A percentile compares a stretch with the other conserved stretches of the same genome.
Conservation (phyloP, 1,140 invertebrate genomes). For the Aricia agestis region DNA sequence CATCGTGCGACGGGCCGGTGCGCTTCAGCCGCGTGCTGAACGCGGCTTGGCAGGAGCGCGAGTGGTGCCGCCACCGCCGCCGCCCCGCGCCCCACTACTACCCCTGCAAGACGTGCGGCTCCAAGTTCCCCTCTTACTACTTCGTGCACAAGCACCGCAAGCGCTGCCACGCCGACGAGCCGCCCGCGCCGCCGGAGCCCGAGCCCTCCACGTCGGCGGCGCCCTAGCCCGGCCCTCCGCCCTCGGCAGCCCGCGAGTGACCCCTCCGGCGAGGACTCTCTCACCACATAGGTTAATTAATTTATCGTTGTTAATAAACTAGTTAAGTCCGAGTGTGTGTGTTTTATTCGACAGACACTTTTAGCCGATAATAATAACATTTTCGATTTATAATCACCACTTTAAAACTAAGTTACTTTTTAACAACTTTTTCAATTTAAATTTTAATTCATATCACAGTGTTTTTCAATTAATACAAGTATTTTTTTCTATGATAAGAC, state of each 20-base stretch:
- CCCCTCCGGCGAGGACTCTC: not conserved
- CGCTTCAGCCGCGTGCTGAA: constrained; percentile 78
- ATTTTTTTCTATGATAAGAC: no score
- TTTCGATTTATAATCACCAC: no score
- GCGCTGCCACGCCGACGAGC: constrained; percentile 85
- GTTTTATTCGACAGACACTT: constrained; percentile 24
- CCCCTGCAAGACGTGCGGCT: constrained; percentile 93
- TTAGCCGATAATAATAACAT: no score
- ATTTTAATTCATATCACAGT: no score
- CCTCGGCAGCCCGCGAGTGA: not conserved
- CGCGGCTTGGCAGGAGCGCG: constrained; percentile 64
- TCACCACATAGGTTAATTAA: constrained; percentile 42
- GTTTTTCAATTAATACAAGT: no score
- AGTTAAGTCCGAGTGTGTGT: constrained; percentile 34
- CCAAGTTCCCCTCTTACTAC: constrained; percentile 94
- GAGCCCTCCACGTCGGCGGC: constrained; percentile 51
- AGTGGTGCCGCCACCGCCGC: constrained; percentile 74
- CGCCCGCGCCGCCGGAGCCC: constrained; percentile 45
- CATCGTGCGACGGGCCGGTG: constrained; percentile 91
- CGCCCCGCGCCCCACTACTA: constrained; percentile 93
- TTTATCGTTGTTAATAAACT: constrained; percentile 55
- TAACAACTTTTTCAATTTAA: no score
- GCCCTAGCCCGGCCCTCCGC: not conserved
- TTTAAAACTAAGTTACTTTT: not conserved
- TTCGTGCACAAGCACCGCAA: constrained; percentile 95